Evolutionary conservation across 2,888 invertebrate species (phyloP).

Genomic region (Lydus trimaculatus): DNA sequence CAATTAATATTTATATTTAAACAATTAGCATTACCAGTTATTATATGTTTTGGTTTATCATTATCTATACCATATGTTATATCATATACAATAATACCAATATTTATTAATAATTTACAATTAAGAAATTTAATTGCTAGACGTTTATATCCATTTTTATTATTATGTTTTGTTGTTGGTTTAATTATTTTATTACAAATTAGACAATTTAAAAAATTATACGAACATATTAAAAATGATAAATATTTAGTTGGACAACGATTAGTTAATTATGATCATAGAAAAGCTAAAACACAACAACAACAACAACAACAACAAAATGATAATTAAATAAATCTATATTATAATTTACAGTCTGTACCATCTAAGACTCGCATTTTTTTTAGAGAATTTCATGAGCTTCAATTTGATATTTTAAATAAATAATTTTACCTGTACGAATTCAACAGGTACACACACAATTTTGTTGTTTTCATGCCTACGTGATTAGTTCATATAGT

Average conservation of each 20-base stretch:
- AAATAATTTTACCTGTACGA: too few species aligned
- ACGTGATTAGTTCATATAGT: too few species aligned
- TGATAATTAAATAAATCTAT: not conserved
- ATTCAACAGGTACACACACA: too few species aligned
- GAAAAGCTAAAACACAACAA: conserved; percentile 65
- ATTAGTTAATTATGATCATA: conserved; percentile 95
- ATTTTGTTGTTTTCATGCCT: too few species aligned
- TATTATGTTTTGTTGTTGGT: conserved; percentile 73
- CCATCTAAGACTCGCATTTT: too few species aligned
- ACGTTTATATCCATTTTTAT: conserved; percentile 87
- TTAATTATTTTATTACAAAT: conserved; percentile 85
- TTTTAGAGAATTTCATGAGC: too few species aligned
- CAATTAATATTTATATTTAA: conserved; percentile 85
- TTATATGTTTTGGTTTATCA: conserved; percentile 86
- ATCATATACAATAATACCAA: conserved; percentile 78
- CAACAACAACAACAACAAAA: not conserved
- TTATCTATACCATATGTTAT: conserved; percentile 93
- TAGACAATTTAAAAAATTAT: conserved; percentile 90
- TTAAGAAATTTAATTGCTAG: conserved; percentile 80
- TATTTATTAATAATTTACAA: conserved; percentile 70
- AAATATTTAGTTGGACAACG: conserved; percentile 97
- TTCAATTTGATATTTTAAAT: too few species aligned
- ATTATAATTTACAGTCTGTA: not conserved
- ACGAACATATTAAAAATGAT: conserved; percentile 99
- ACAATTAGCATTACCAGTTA: conserved; percentile 89